Conservation (phyloP, 2,888 invertebrate species). For the Apamea anceps region DNA sequence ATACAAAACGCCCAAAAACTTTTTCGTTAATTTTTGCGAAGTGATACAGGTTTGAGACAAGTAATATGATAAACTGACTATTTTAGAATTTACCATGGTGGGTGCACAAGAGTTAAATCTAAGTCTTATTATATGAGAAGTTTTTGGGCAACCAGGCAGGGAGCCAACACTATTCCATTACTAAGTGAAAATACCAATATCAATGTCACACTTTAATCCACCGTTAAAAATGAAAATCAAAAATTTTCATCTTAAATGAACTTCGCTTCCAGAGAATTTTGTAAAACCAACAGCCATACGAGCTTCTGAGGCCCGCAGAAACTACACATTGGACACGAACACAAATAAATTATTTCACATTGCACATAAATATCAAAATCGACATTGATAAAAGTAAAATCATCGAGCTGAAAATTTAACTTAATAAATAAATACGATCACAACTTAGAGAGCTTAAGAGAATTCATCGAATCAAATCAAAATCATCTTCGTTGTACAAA, state of each 20-base stretch:
- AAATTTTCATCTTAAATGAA: background rate
- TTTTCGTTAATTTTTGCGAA: conserved; percentile 13
- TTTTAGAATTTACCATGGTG: conserved; percentile 41
- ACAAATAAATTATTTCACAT: background rate
- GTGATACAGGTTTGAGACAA: conserved; percentile 27
- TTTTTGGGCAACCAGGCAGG: conserved; percentile 13
- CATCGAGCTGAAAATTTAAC: conserved; percentile 25
- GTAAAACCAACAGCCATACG: background rate
- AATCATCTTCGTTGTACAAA: conserved; percentile 67
- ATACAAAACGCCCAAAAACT: conserved; percentile 38
- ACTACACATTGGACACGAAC: background rate
- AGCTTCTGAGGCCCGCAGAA: background rate
- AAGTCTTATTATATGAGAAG: conserved; percentile 23
- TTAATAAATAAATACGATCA: conserved; percentile 70
- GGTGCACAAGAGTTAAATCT: conserved; percentile 10
- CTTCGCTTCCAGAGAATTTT: background rate
- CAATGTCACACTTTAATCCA: conserved; percentile 12
- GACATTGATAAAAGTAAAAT: conserved; percentile 54
- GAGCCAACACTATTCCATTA: conserved; percentile 28
- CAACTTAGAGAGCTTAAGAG: conserved; percentile 75
- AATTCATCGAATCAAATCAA: conserved; percentile 41
- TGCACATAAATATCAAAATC: conserved; percentile 19
- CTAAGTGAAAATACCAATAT: conserved; percentile 15
- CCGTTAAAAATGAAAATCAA: background rate
- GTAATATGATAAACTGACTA: conserved; percentile 6